Base-by-base conservation (phyloP, 2,797 vertebrate species). In the Selene dorsalis region DNA sequence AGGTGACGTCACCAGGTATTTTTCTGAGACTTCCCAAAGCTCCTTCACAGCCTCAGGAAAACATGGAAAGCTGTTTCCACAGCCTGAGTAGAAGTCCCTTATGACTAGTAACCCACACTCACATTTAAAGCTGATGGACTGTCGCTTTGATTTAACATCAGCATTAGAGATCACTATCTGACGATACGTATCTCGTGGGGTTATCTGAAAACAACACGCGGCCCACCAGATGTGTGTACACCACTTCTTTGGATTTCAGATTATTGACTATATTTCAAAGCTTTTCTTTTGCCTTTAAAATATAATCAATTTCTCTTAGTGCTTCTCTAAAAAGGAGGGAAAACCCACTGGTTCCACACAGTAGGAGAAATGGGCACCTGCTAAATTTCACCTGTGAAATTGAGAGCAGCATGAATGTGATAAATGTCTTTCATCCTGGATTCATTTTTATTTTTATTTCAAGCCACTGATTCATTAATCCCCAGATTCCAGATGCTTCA, bases 401-500 rank as follows among this genome's bases (percentile, higher is more conserved):
- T 22, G 72, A 38, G 58, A 62, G 9, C 64, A 63, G 17, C 7
- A 16, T 11, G 18, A 67, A 24, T 10, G n/a, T 80, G 55, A 60
- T 56, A 70, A 73, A 77, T 52, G 47, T 32, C 13, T 38, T 73
- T 53, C 17, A 43, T 69, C 41, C 39, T 61, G 55, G 41, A 55
- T 70, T 58, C 53, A 72, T 63, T 22, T 22, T 32, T 13, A 4
- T 30, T 57, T 53, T 38, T 16, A 35, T 75, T 58, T 58, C 32
- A 52, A 58, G 65, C 45, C 28, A 60, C 47, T 69, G 60, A 85
- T 64, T 66, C 68, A 76, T 48, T 64, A 58, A 39, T 73, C 53
- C n/a, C 30, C 9, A 39, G 68, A 65, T 73, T 39, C 48, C 35
- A 41, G 18, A 59, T 45, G 41, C 63, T 69, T 72, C 58, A 24